Conservation (phyloP, 2,797 vertebrate species). For the Steatocranus sp. region DNA sequence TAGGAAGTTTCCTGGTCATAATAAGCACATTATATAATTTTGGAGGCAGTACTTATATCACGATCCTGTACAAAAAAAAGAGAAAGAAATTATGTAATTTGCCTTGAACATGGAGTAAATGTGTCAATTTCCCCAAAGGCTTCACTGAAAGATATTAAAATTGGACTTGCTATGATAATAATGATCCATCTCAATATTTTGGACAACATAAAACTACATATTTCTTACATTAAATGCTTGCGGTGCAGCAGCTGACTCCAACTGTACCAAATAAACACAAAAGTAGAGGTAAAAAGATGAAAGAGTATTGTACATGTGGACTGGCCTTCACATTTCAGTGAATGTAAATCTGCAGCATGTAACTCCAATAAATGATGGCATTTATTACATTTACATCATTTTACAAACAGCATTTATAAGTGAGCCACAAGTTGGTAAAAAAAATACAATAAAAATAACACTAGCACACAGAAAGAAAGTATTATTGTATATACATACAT, state of each 20-base stretch:
- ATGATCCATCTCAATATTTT: neutral
- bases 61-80: neutral
- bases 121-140: neutral
- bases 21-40: neutral
- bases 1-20: neutral
- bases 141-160: neutral
- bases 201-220: neutral
- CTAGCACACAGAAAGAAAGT: neutral
- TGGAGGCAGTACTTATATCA: neutral
- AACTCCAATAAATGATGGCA: neutral
- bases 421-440: neutral
- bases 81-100: neutral
- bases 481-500: neutral
- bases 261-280: neutral
- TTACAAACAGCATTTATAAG: neutral
- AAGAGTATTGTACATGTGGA: neutral
- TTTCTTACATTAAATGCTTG: neutral
- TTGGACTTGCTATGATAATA: neutral
- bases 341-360: neutral
- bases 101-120: neutral
- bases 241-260: neutral
- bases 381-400: neutral
- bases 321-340: neutral
- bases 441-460: neutral
- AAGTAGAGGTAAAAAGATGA: neutral